Base-by-base conservation (phyloP, 1,140 invertebrate genomes). In the Danaus melanippus region DNA sequence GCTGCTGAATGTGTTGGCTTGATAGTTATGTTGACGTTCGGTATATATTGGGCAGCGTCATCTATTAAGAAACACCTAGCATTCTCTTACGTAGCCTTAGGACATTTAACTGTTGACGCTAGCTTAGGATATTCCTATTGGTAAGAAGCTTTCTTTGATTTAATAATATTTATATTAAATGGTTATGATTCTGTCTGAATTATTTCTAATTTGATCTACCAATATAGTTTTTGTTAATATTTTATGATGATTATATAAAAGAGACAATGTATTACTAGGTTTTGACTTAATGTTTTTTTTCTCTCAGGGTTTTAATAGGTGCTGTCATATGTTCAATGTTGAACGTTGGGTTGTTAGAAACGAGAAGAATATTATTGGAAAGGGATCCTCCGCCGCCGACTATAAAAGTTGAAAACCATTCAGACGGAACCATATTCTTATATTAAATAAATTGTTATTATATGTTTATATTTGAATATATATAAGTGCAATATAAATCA, bases 351-450 rank as follows among this genome's bases (percentile, higher is more conserved):
- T 53, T 86, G 2, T 71, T 86, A 1, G 55, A 62, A 12, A 40
- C 73, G 0, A 57, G 83, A 46, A 54, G 65, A 7, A 80, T 77
- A 12, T 57, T 84, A 7, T 53, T 86, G 1, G 83, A 86, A 39
- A 56, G 76, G 11, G 81, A 84, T 50, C 83, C 83, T 0, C 78
- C 81, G 8, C 78, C 79, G 5, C 76, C 83, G 5, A 79, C 74
- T 10, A 76, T 84, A 17, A 79, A 80, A 51, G 66, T 84, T 1
- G 79, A 84, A 10, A 83, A 83, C 42, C 81, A 84, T 54, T 84
- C 83, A 0, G 83, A 86, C 21, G 79, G 78, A 8, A 82, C 78
- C 6, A 79, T 86, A 39, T 86, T 86, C 62, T 61, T 86, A 12
- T 86, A 84, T 49, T 84, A 67, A 71, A 9, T 12, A n/a, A 39